Conservation (phyloP, 2,113 vertebrate species). For the Sphyrna mokarran region DNA sequence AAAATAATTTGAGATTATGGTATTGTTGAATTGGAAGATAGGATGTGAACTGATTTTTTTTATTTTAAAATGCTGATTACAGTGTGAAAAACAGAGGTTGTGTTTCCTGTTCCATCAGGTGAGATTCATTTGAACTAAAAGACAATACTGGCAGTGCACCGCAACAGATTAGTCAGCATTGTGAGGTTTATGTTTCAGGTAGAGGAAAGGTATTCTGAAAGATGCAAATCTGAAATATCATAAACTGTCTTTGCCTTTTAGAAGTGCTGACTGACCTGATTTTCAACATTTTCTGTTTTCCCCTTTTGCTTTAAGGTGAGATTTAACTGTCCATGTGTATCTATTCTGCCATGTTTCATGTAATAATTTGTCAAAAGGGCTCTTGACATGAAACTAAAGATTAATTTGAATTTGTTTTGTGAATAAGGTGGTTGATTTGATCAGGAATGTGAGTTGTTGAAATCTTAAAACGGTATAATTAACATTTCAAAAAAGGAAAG, state of each 20-base stretch:
- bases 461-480: background rate
- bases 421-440: conserved; percentile 20
- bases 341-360: background rate
- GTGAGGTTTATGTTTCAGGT: background rate
- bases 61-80: background rate
- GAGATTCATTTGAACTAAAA: background rate
- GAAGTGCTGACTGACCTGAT: background rate
- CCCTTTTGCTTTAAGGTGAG: background rate
- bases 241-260: background rate
- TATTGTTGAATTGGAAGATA: background rate
- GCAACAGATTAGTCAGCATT: background rate
- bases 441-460: background rate
- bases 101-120: background rate
- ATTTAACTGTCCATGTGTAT: background rate
- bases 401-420: background rate
- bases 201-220: background rate
- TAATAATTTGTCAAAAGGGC: background rate
- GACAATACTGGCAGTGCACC: background rate
- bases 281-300: background rate
- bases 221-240: background rate
- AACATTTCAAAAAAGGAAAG: background rate
- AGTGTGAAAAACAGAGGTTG: background rate
- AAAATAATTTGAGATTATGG: background rate
- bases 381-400: conserved; percentile 13
- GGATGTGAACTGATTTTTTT: background rate